Conservation (phyloP, 1,140 invertebrate genomes). For the Lepidurus apus region DNA sequence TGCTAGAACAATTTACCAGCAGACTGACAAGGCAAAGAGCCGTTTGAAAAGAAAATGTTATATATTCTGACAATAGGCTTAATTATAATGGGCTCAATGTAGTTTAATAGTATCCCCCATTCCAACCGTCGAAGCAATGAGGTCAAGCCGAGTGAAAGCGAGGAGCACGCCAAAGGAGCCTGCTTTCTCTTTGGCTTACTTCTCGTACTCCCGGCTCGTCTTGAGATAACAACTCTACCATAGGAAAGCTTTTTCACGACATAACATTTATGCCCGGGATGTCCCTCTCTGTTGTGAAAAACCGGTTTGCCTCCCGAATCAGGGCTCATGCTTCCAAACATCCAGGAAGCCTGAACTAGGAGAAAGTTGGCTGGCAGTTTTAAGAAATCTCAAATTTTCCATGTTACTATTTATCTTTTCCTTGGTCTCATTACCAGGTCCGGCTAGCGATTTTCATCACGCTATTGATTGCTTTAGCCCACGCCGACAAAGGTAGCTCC, state of each 20-base stretch:
- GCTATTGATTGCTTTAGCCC: background rate
- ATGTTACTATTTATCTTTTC: too few species aligned
- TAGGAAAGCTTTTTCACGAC: background rate
- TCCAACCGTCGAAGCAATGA: background rate
- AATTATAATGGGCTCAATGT: background rate
- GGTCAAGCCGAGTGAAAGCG: conserved; percentile 10
- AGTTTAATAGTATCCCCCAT: background rate
- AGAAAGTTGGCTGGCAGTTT: too few species aligned
- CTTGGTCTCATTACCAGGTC: background rate
- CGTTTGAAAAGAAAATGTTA: too few species aligned
- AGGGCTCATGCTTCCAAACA: too few species aligned
- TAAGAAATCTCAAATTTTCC: too few species aligned
- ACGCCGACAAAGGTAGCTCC: background rate
- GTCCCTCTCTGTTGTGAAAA: too few species aligned
- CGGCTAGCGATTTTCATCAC: background rate
- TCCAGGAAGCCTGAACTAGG: too few species aligned
- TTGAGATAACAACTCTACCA: background rate
- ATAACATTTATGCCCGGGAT: background rate
- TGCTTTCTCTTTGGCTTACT: background rate
- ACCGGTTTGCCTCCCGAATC: too few species aligned
- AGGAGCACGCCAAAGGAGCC: background rate
- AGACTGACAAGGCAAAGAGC: too few species aligned
- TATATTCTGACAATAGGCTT: too few species aligned
- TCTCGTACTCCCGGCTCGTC: background rate
- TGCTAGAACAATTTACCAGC: too few species aligned